A percentile compares a stretch with the other conserved stretches of the same genome.
Conservation (phyloP, 92 coral and sea anemone species). For the Epizoanthus fatuus region DNA sequence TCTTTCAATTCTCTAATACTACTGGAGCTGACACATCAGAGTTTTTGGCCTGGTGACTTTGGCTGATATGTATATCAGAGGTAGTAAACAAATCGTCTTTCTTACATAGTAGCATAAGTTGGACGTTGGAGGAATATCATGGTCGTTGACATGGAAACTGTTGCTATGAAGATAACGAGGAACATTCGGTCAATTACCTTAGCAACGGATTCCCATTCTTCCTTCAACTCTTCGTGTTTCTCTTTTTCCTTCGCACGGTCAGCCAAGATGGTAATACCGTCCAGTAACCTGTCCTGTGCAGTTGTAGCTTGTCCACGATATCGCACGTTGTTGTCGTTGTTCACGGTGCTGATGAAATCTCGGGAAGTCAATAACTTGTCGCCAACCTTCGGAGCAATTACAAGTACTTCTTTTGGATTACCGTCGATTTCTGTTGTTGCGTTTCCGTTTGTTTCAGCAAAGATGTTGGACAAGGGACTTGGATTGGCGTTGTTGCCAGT, state of each 20-base stretch:
- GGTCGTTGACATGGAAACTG: slow-evolving; percentile 92
- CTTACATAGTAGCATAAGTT: slow-evolving; percentile 87
- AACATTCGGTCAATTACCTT: slow-evolving; percentile 96
- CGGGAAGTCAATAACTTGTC: slow-evolving; percentile 82
- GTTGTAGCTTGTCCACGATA: slow-evolving; percentile 74
- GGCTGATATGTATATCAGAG: too few species aligned
- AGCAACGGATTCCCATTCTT: slow-evolving; percentile 98
- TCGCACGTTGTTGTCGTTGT: slow-evolving; percentile 79
- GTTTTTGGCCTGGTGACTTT: too few species aligned
- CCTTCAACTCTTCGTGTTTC: slow-evolving; percentile 86
- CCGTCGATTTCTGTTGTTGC: slow-evolving; percentile 58
- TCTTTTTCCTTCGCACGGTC: slow-evolving; percentile 92
- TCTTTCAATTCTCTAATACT: neutral
- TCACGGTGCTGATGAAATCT: slow-evolving; percentile 82
- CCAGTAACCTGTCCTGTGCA: slow-evolving; percentile 83
- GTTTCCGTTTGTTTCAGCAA: slow-evolving; percentile 38
- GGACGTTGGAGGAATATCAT: slow-evolving; percentile 94
- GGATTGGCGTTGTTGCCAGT: slow-evolving; percentile 22
- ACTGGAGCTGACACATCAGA: neutral
- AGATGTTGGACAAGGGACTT: slow-evolving; percentile 32
- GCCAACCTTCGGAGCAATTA: slow-evolving; percentile 83
- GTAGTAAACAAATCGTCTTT: neutral
- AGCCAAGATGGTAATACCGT: slow-evolving; percentile 82
- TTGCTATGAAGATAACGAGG: slow-evolving; percentile 85
- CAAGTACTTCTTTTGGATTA: slow-evolving; percentile 84